Conservation (phyloP, 1,140 invertebrate species). For the Solenopsis fugax region DNA sequence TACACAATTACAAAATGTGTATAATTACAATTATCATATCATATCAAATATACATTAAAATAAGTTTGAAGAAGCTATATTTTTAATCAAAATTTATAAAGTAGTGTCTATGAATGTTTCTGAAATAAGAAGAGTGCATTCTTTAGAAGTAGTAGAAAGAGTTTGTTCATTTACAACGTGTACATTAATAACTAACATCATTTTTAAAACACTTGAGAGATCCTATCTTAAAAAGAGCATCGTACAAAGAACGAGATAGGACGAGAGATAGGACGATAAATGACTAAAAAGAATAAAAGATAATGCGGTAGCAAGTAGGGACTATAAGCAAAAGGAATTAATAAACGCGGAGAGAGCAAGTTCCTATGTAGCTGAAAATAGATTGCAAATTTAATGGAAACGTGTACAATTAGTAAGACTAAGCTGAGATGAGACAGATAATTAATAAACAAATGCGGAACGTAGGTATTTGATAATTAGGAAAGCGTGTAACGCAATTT, state of each 20-base stretch:
- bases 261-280: neutral
- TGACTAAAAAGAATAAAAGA: conserved; percentile 22
- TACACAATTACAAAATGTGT: neutral
- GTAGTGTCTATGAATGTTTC: neutral
- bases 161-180: neutral
- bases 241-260: neutral
- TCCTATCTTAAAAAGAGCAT: neutral
- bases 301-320: conserved; percentile 3
- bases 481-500: neutral
- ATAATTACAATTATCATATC: neutral
- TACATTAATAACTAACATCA: neutral
- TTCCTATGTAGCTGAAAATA: conserved; percentile 6
- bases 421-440: neutral
- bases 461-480: neutral
- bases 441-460: conserved; percentile 21
- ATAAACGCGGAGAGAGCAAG: conserved; percentile 9
- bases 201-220: conserved; percentile 1
- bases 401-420: conserved; percentile 23
- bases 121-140: neutral
- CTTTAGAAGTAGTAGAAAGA: neutral
- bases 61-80: neutral
- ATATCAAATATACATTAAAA: neutral
- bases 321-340: conserved; percentile 26
- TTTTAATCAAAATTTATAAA: conserved; percentile 9
- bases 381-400: conserved; percentile 6